Percentiles rank a stretch among this genome's conserved stretches.
Evolutionary conservation across 2,888 invertebrate species (phyloP).

Genomic region (Tromatobia lineatoria): DNA sequence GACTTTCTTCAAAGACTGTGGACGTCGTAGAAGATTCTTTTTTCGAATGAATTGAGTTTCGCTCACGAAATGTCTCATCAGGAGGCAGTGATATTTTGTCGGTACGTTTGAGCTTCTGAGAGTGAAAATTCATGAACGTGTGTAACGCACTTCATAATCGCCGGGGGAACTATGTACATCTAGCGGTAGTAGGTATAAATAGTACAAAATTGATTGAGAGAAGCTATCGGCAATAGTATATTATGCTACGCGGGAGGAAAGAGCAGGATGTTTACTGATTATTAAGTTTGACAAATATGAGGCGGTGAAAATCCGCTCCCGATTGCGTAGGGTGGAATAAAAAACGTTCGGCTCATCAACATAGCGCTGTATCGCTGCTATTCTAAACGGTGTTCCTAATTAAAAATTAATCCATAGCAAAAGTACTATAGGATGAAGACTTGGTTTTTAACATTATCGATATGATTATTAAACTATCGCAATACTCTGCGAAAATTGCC

Average conservation of each 20-base stretch:
- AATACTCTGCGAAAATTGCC: neutral
- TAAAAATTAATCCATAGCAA: neutral
- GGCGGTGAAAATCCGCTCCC: neutral
- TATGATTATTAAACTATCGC: neutral
- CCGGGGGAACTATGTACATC: neutral
- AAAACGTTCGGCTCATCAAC: neutral
- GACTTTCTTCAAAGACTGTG: slow-evolving; percentile 1
- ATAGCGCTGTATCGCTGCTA: neutral
- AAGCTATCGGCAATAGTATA: neutral
- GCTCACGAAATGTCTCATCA: slow-evolving; percentile 1
- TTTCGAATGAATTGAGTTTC: slow-evolving; percentile 1
- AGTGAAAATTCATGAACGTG: neutral
- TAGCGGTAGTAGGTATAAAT: neutral
- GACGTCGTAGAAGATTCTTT: slow-evolving; percentile 1
- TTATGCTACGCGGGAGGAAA: neutral
- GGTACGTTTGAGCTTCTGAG: neutral
- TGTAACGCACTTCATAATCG: neutral
- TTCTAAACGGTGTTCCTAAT: neutral
- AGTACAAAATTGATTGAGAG: neutral
- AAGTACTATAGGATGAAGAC: neutral
- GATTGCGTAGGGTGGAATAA: neutral
- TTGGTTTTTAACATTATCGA: neutral
- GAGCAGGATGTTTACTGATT: neutral
- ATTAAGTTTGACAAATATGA: neutral
- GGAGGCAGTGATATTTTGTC: neutral